Evolutionary conservation across 2,888 invertebrate species (phyloP), one percentile per base, ranked within the genome.

Genomic region (Cephus runcator): DNA sequence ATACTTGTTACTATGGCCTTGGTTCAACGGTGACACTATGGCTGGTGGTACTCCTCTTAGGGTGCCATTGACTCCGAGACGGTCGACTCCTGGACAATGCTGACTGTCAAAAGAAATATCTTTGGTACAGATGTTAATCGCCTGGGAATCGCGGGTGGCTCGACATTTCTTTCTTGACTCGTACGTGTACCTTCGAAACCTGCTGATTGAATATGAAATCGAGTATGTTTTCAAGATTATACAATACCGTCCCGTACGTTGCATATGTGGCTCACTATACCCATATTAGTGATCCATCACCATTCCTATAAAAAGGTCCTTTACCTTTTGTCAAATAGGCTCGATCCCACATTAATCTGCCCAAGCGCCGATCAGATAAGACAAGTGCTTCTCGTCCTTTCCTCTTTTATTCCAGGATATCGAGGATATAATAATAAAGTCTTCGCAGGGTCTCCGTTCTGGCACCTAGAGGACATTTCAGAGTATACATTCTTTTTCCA

Each of bases 71-170:
- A 85, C 82, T 85, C 77, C 76, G 79, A 69, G 40, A 69, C 69
- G 35, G 31, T 71, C 30, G 71, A 30, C 31, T 40, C 68, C 33
- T 15, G 78, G 76, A 85, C 85, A 83, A 87, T 85, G 79, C 77
- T 31, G 75, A 81, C 79, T 79, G 40, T 73, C 34, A 69, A 56
- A 56, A 15, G 34, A 30, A 73, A 34, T 69, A 74, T 80, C 77
- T 83, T 83, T 85, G 80, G 85, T 85, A 87, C 86, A 88, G 90
- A 90, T 90, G 88, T 88, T 40, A 88, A 90, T 90, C 90, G 87
- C 90, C 89, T 90, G 90, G 90, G 90, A 90, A 90, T 90, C 87
- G 90, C 89, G 88, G 87, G 85, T 81, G 33, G 30, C 33, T 36
- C 76, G 68, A 30, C 12, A 71, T 73, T 34, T 76, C 69, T 75